A percentile compares a stretch with the other conserved stretches of the same genome.
Evolutionary conservation across 2,113 vertebrate species (phyloP).

Genomic region (Mus spicilegus): DNA sequence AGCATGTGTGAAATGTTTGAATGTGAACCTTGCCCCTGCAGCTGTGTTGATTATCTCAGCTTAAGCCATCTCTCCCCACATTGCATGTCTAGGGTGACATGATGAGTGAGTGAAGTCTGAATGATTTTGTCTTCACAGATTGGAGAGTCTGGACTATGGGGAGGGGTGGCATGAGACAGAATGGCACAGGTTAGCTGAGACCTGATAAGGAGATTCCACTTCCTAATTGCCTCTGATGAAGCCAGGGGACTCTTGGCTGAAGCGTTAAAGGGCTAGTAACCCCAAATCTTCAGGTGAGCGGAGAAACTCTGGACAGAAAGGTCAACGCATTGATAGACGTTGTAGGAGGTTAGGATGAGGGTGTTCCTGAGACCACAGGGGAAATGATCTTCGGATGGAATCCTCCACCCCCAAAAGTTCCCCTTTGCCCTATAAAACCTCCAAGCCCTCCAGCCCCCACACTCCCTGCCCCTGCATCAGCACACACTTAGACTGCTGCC

Average conservation of each 20-base stretch:
- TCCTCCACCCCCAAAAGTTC: neutral
- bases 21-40: rapidly evolving
- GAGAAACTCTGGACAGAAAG: neutral
- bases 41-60: neutral
- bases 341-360: neutral
- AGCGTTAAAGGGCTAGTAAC: neutral
- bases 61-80: too few species aligned
- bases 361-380: neutral
- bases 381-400: neutral
- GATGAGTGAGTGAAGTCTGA: neutral
- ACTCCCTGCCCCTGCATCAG: neutral
- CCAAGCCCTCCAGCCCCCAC: neutral
- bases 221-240: neutral
- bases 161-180: neutral
- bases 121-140: neutral
- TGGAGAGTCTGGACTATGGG: too few species aligned
- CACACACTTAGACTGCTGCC: neutral
- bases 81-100: neutral
- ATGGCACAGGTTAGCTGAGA: neutral
- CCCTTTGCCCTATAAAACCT: neutral
- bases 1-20: too few species aligned
- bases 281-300: neutral
- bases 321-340: neutral
- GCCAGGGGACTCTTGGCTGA: neutral
- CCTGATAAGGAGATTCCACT: neutral